These are phyloP conservation scores for Bombycilla garrulus DNA, from an alignment of 2,113 vertebrate species.

Conservation along the genomic window DNA sequence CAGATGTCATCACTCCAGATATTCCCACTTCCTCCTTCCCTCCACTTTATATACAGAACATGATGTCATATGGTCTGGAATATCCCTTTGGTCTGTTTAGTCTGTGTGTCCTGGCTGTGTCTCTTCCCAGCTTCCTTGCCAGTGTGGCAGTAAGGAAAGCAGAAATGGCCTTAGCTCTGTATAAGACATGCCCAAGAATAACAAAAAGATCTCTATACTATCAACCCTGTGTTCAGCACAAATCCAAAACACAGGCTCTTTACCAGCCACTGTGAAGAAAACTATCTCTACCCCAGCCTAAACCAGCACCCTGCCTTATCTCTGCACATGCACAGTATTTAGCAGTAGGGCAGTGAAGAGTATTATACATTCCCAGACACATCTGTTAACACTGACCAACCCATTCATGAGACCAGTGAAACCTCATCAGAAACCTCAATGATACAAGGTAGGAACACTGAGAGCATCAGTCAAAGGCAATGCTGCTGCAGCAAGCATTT, in stretches of 20 bases:
- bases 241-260: not conserved
- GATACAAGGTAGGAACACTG: not conserved
- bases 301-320: not conserved
- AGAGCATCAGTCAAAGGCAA: not conserved
- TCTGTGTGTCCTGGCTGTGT: rapidly evolving
- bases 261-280: not conserved
- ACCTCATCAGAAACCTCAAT: not conserved
- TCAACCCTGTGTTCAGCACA: not conserved
- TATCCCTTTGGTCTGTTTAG: not conserved
- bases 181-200: not conserved
- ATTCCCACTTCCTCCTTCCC: not conserved
- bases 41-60: not conserved
- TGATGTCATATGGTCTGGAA: not conserved
- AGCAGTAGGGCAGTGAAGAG: not conserved
- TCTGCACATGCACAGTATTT: not conserved
- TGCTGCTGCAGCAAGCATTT: not conserved
- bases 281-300: not conserved
- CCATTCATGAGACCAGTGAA: not conserved
- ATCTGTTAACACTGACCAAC: not conserved
- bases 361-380: not conserved
- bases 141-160: not conserved
- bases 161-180: not conserved
- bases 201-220: not conserved
- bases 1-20: not conserved
- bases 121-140: not conserved